These are phyloP conservation scores for Oryzias javanicus DNA, from an alignment of 2,113 vertebrate species.

Conservation along the genomic window DNA sequence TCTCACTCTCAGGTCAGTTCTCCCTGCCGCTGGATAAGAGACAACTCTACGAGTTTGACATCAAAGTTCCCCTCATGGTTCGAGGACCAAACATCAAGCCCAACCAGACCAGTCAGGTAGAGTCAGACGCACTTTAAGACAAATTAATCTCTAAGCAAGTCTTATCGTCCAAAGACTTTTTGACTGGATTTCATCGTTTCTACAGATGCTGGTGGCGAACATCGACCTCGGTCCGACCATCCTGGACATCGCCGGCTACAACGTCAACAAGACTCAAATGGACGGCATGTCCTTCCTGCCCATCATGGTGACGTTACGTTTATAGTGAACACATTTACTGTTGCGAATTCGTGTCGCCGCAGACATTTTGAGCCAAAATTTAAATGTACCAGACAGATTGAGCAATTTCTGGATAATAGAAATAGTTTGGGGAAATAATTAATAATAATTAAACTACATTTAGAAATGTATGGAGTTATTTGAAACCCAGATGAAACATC, in stretches of 20 bases:
- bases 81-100: conserved; percentile 92
- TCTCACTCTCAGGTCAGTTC: conserved; percentile 85
- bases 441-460: too few species aligned
- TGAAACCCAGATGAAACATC: too few species aligned
- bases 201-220: conserved; percentile 89
- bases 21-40: conserved; percentile 95
- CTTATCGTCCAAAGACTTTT: too few species aligned
- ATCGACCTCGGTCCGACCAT: conserved; percentile 96
- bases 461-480: too few species aligned
- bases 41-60: conserved; percentile 98
- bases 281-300: conserved; percentile 92
- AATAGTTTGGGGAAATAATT: too few species aligned
- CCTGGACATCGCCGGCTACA: conserved; percentile 90
- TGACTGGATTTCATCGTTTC: neutral
- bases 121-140: neutral
- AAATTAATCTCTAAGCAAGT: too few species aligned
- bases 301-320: conserved; percentile 76
- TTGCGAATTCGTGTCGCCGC: too few species aligned
- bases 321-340: too few species aligned
- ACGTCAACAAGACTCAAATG: conserved; percentile 91
- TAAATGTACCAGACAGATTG: too few species aligned
- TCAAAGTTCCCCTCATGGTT: conserved; percentile 93
- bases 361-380: too few species aligned
- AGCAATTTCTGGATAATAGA: too few species aligned
- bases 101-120: conserved; percentile 89